Evolutionary conservation across 2,888 invertebrate genomes (phyloP), one percentile per base, ranked within the genome.

Genomic region (Drosophila dives): DNA sequence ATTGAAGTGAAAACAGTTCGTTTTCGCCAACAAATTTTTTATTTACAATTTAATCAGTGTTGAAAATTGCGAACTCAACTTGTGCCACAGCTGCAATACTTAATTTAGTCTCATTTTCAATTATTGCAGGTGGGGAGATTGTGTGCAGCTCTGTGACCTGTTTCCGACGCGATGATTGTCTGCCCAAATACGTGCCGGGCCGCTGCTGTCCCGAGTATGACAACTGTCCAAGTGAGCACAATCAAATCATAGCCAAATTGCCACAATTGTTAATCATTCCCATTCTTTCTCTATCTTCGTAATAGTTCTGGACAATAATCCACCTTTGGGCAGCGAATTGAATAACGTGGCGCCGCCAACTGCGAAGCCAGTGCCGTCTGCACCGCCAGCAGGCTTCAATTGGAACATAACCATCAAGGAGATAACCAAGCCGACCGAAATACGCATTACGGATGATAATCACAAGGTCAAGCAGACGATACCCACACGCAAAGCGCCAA

Each of bases 201-300:
- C 95, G 96, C 89, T 97, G 97, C 93, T 97, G 97, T 90, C 97
- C 97, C 1, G 95, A 96, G 91, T 97, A 96, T 92, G 96, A 96
- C 91, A 96, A 97, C 93, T 97, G 97, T 91, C 96, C 96, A 45
- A 95, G 96, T 92, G 69, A 90, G 91, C 82, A 29, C 42, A 40
- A 32, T 48, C 50, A 50, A 56, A 36, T 74, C 53, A 26, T 6
- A 45, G 34, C 23, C 65, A 38, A 68, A 66, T 60, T n/a, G 29
- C 17, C 32, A 3, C 33, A 56, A 63, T 45, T 49, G n/a, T 54
- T 36, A 45, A 48, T 49, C 11, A 40, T 1, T 49, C 29, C 6
- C 17, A 23, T 5, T 49, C 26, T 10, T 15, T 26, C 48, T 48
- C 26, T 4, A 0, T 17, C 38, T 38, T 3, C 17, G 15, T 7